phyloP scores from a whole-genome alignment of 2,113 vertebrate species.

The Clarias batrachus region DNA sequence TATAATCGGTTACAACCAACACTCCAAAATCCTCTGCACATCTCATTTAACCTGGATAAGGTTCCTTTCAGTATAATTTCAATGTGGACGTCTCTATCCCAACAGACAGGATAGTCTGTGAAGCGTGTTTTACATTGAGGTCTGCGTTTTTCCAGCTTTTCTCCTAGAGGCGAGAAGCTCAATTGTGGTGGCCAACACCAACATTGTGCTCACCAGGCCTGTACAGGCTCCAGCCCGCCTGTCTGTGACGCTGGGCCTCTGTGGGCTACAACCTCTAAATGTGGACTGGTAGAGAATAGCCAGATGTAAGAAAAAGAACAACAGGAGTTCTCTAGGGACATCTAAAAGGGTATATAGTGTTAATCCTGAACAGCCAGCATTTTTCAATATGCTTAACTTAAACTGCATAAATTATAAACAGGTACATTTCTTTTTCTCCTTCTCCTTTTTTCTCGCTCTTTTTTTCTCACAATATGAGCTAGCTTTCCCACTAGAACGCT shows the following conservation, averaged over 20 bases:
- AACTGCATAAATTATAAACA: background rate
- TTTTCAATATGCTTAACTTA: slow-evolving; percentile 20
- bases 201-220: slow-evolving; percentile 57
- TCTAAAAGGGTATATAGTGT: slow-evolving; percentile 41
- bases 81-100: slow-evolving; percentile 46
- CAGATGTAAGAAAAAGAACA: slow-evolving; percentile 42
- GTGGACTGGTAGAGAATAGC: slow-evolving; percentile 60
- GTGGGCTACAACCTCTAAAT: slow-evolving; percentile 62
- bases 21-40: slow-evolving; percentile 43
- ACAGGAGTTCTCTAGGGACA: slow-evolving; percentile 44
- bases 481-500: slow-evolving; percentile 15
- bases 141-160: slow-evolving; percentile 56
- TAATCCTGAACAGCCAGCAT: slow-evolving; percentile 43
- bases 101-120: slow-evolving; percentile 47
- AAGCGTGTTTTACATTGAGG: slow-evolving; percentile 64
- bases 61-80: slow-evolving; percentile 50
- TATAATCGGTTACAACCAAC: slow-evolving; percentile 45
- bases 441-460: background rate
- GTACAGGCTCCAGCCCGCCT: slow-evolving; percentile 58
- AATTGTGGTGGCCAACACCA: slow-evolving; percentile 62
- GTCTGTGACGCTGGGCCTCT: slow-evolving; percentile 56
- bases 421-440: no score
- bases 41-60: slow-evolving; percentile 46
- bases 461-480: slow-evolving; percentile 34
- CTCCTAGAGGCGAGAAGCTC: slow-evolving; percentile 30